Percentiles rank a stretch among this genome's conserved stretches.
These are phyloP conservation scores for Sinotaia quadrata DNA, from an alignment of 2,888 invertebrate genomes.

Conservation along the genomic window DNA sequence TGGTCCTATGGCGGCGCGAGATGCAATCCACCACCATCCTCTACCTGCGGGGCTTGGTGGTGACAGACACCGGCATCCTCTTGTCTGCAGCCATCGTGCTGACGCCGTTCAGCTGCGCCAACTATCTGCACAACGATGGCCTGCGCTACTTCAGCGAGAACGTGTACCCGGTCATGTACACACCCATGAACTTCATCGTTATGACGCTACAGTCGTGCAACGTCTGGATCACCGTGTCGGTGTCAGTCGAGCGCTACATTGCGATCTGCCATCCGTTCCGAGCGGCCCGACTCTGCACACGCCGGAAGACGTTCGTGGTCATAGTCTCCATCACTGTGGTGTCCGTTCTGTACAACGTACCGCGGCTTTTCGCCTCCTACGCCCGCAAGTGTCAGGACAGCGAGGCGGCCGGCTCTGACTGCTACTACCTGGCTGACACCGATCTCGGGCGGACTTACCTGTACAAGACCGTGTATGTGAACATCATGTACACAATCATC, in stretches of 20 bases:
- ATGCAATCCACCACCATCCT: constrained; percentile 65
- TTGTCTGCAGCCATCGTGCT: constrained; percentile 36
- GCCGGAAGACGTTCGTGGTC: constrained; percentile 55
- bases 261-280: constrained; percentile 67
- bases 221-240: constrained; percentile 67
- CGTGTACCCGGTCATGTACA: constrained; percentile 62
- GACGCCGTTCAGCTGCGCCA: constrained; percentile 45
- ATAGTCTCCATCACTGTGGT: constrained; percentile 48
- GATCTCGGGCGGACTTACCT: constrained; percentile 48
- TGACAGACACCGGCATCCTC: constrained; percentile 57
- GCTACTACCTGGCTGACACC: constrained; percentile 44
- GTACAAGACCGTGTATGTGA: constrained; percentile 53
- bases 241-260: constrained; percentile 66
- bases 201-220: constrained; percentile 66
- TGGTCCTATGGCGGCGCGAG: constrained; percentile 63
- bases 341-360: constrained; percentile 62
- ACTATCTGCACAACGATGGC: constrained; percentile 43
- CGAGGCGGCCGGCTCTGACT: constrained; percentile 6
- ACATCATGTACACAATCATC: constrained; percentile 54
- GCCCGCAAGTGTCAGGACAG: constrained; percentile 29
- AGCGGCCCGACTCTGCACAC: constrained; percentile 56
- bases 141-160: constrained; percentile 51
- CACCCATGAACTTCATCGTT: constrained; percentile 57
- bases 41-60: constrained; percentile 59
- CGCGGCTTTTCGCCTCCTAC: constrained; percentile 56